Conservation (phyloP, 2,113 vertebrate genomes). For the Mola mola region DNA sequence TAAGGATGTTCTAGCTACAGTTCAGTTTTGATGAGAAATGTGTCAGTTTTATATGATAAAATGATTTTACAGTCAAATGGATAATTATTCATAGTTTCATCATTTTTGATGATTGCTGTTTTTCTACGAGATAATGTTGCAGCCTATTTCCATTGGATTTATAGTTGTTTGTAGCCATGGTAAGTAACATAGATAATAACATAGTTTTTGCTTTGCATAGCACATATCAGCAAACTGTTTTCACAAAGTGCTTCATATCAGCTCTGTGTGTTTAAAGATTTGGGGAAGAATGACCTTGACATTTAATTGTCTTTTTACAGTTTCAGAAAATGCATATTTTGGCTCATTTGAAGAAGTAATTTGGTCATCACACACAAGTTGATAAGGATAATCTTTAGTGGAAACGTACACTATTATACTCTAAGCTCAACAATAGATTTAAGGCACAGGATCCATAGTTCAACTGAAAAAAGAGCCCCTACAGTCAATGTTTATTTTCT, state of each 20-base stretch:
- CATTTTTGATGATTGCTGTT: not conserved
- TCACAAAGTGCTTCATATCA: constrained; percentile 52
- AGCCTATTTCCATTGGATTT: constrained; percentile 39
- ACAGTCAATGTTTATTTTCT: constrained; percentile 47
- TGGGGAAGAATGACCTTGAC: not conserved
- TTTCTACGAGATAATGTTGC: constrained; percentile 3
- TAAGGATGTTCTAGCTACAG: not conserved
- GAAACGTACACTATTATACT: constrained; percentile 24
- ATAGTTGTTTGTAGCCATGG: constrained; percentile 38
- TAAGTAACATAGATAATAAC: constrained; percentile 66
- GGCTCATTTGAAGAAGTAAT: constrained; percentile 1
- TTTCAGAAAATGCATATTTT: not conserved
- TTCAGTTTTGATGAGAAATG: not conserved
- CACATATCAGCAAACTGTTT: constrained; percentile 37
- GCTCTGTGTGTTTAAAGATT: constrained; percentile 25
- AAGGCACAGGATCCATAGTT: not conserved
- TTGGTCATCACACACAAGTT: constrained; percentile 22
- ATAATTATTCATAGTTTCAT: not conserved
- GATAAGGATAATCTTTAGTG: constrained; percentile 52
- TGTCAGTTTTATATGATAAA: not conserved
- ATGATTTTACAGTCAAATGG: not conserved
- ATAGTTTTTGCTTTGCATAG: constrained; percentile 50
- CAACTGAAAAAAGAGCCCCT: constrained; percentile 3
- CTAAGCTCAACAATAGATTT: not conserved
- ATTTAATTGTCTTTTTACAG: not conserved